These are phyloP conservation scores for Dinomys branickii DNA, from an alignment of 2,113 vertebrate species.

Conservation along the genomic window DNA sequence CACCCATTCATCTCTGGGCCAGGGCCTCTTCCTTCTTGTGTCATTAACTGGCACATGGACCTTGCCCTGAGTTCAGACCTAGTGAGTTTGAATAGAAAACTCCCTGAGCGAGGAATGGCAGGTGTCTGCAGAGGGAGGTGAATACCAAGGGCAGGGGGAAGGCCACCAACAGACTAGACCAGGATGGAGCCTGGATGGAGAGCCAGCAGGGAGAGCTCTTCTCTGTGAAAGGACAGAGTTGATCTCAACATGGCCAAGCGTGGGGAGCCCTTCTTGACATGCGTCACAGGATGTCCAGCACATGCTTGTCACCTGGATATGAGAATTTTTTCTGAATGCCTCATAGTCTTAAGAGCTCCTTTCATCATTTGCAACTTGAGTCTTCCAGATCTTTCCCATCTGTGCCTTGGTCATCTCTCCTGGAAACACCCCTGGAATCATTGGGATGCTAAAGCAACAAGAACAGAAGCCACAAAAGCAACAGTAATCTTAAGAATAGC, in stretches of 20 bases:
- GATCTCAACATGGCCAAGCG: background rate
- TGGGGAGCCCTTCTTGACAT: background rate
- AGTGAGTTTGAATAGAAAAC: background rate
- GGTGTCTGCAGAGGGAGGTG: background rate
- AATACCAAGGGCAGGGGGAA: background rate
- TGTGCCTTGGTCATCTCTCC: background rate
- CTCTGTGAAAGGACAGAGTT: background rate
- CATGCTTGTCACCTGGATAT: background rate
- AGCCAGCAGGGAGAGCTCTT: background rate
- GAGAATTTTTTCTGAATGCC: background rate
- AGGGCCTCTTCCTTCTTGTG: too few species aligned
- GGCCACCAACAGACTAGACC: background rate
- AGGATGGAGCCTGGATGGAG: background rate
- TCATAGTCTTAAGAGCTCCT: background rate
- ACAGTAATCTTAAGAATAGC: fast-evolving
- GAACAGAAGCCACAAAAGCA: background rate
- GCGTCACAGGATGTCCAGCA: background rate
- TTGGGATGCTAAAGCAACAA: background rate
- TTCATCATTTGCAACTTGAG: background rate
- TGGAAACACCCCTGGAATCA: background rate
- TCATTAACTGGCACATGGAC: background rate
- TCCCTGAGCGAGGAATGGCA: background rate
- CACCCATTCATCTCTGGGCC: fast-evolving
- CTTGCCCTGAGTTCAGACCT: background rate
- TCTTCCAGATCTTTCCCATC: slow-evolving; percentile 1